Base-by-base conservation (phyloP, 2,888 invertebrate genomes). In the Athetis lepigone region DNA sequence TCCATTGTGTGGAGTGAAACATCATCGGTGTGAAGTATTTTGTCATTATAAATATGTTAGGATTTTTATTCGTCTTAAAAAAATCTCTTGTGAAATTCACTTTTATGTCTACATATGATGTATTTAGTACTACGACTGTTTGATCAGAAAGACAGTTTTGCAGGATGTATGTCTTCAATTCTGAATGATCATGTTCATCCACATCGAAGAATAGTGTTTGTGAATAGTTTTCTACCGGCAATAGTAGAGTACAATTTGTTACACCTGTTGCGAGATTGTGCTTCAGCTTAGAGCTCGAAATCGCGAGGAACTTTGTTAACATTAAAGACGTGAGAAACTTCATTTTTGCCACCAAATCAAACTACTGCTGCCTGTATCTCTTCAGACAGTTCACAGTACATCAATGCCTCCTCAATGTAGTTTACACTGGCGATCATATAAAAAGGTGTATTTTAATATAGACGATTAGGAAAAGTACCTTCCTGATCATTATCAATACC, bases 1-100 rank as follows among this genome's bases (percentile, higher is more conserved):
- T 52, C 33, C 11, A 75, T 11, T 39, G 33, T 21, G 7, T 11
- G 25, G 60, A 54, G 25, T 76, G 33, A 9, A 82, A 42, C 4
- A 85, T 49, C 8, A 65, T 45, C 8, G 47, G 3, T 5, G 70
- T 66, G 19, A 86, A 68, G 19, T 58, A 43, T 51, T 70, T 69
- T 0, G 72, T 74, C 13, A 79, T 51, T 25, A 88, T 61, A 4
- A 84, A 45, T 0, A 88, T 33, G 40, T 77, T 84, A 11, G 82
- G 71, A 40, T 60, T 23, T 18, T 59, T 66, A 39, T 13, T 67
- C 9, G 45, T 61, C 9, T 19, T 60, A 43, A 23, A 11, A 13
- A 29, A 40, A 5, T 50, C n/a, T 2, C 4, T 36, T n/a, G 46
- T 50, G 2, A 9, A 0, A 16, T 55, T 50, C 6, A 11, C 7